Evolutionary conservation across 1,140 invertebrate species (phyloP).

Genomic region (Trialeurodes vaporariorum): DNA sequence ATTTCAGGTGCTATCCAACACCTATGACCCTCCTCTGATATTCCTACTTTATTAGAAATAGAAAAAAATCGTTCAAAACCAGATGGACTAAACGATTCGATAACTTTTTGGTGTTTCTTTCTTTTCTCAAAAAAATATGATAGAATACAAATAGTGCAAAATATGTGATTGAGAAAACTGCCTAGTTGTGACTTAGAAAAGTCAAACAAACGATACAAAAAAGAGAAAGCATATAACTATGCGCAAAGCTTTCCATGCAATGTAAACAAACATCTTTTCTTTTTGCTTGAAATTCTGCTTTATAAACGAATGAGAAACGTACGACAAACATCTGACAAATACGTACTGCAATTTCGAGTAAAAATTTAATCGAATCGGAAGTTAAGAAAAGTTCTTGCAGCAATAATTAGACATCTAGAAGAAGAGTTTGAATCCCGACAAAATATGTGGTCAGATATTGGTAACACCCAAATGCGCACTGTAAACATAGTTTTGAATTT

Average conservation of each 20-base stretch:
- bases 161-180: background rate
- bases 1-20: too few relatives aligned
- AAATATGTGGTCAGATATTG: background rate
- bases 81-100: too few relatives aligned
- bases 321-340: background rate
- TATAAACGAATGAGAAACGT: too few relatives aligned
- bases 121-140: too few relatives aligned
- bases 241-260: background rate
- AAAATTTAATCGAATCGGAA: background rate
- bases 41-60: too few relatives aligned
- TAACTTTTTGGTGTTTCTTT: too few relatives aligned
- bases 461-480: background rate
- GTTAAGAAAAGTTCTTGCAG: background rate
- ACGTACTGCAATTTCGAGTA: background rate
- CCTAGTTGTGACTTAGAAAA: background rate
- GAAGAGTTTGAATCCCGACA: background rate
- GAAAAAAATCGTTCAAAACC: too few relatives aligned
- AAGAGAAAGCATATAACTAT: background rate
- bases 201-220: background rate
- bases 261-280: background rate
- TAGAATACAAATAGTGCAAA: too few relatives aligned
- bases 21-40: too few relatives aligned
- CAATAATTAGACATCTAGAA: background rate
- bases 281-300: background rate
- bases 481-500: background rate